Conservation (phyloP, 2,888 invertebrate genomes). For the Hoplodrina blanda region DNA sequence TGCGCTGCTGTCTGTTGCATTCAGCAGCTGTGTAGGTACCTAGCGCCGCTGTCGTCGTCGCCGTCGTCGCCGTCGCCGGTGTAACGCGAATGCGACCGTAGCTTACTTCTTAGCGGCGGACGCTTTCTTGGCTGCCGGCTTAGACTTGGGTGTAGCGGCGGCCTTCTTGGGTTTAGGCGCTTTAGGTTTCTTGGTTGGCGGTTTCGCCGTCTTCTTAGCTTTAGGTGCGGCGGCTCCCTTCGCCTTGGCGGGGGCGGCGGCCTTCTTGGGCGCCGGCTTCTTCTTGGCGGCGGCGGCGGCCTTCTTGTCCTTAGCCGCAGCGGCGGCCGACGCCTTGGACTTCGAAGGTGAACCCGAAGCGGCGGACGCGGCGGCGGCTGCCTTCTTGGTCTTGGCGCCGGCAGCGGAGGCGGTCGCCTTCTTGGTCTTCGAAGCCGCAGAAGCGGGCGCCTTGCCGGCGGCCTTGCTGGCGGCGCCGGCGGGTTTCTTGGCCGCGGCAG, state of each 20-base stretch:
- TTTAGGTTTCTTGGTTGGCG: conserved; percentile 78
- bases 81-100: conserved; percentile 30
- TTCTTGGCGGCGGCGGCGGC: conserved; percentile 59
- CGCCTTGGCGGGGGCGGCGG: too few species aligned
- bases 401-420: too few species aligned
- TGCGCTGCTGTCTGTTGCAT: too few species aligned
- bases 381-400: conserved; percentile 4
- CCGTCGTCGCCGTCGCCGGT: too few species aligned
- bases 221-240: conserved; percentile 43
- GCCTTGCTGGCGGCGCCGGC: too few species aligned
- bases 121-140: conserved; percentile 58
- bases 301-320: conserved; percentile 56
- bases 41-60: too few species aligned
- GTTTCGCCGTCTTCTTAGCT: conserved; percentile 68
- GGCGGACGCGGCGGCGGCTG: conserved; percentile 63
- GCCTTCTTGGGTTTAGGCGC: conserved; percentile 78
- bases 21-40: too few species aligned
- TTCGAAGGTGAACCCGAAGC: conserved; percentile 61
- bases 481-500: conserved; percentile 47
- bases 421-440: too few species aligned
- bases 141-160: conserved; percentile 59
- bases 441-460: too few species aligned
- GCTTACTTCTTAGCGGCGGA: conserved; percentile 56
- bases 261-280: conserved; percentile 56
- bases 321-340: conserved; percentile 51